Percentiles rank a stretch among this genome's conserved stretches.
phyloP scores from a whole-genome alignment of 2,888 invertebrate species.

The Encarsia formosa region DNA sequence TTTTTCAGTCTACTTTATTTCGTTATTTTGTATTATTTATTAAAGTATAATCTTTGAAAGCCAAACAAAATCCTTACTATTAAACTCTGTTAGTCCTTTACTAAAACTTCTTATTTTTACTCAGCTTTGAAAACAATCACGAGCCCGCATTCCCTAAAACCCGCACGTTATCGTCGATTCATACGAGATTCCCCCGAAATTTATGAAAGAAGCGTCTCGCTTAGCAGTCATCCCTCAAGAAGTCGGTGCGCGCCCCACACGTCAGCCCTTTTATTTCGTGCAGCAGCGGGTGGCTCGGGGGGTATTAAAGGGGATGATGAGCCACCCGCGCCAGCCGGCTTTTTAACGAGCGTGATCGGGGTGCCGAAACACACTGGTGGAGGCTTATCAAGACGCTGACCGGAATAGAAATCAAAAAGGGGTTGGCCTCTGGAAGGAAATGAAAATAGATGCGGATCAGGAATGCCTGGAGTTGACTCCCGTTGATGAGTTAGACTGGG shows the following conservation, averaged over 20 bases:
- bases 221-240: constrained; percentile 47
- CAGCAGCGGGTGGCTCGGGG: constrained; percentile 25
- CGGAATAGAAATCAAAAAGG: constrained; percentile 21
- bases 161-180: too few species aligned
- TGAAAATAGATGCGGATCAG: constrained; percentile 19
- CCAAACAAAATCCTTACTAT: too few species aligned
- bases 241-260: constrained; percentile 41
- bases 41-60: too few species aligned
- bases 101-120: too few species aligned
- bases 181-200: constrained; percentile 47
- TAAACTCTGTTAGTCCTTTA: too few species aligned
- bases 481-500: background rate
- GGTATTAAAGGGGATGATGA: constrained; percentile 49
- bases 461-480: background rate
- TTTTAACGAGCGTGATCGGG: constrained; percentile 49
- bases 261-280: constrained; percentile 47
- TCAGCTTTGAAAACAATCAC: too few species aligned
- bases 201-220: constrained; percentile 52
- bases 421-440: constrained; percentile 19
- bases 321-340: too few species aligned
- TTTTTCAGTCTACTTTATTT: too few species aligned
- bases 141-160: too few species aligned
- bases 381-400: constrained; percentile 17
- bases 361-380: constrained; percentile 41
- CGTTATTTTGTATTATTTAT: too few species aligned